These are phyloP conservation scores for Callorhinus ursinus DNA, from an alignment of 2,113 vertebrate genomes.

Conservation along the genomic window DNA sequence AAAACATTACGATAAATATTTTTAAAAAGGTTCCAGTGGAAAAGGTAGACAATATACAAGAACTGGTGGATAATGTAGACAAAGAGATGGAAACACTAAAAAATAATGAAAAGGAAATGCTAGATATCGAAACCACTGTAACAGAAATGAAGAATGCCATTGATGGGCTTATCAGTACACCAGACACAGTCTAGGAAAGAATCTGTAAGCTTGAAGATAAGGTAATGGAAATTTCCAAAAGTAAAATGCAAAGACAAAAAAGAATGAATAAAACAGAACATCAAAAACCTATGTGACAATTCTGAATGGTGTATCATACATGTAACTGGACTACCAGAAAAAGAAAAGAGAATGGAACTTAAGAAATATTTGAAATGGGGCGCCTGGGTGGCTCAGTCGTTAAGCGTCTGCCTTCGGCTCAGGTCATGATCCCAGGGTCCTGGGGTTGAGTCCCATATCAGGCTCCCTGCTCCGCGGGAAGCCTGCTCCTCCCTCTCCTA, in stretches of 20 bases:
- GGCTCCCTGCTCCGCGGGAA: too few species aligned
- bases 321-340: not conserved
- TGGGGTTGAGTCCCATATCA: too few species aligned
- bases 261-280: not conserved
- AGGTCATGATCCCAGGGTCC: too few species aligned
- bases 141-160: not conserved
- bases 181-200: not conserved
- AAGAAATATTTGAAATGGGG: not conserved
- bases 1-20: not conserved
- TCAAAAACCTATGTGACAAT: constrained; percentile 3
- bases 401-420: too few species aligned
- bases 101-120: not conserved
- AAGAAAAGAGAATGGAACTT: not conserved
- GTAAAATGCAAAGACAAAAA: not conserved
- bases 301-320: not conserved
- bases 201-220: not conserved
- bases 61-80: not conserved
- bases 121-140: not conserved
- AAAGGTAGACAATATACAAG: not conserved
- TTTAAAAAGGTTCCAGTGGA: not conserved
- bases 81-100: not conserved
- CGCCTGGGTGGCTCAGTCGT: too few species aligned
- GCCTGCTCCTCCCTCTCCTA: too few species aligned
- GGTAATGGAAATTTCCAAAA: not conserved
- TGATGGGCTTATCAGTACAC: not conserved